Evolutionary conservation across 2,888 invertebrate species (phyloP).

Genomic region (Cheilosia soror): DNA sequence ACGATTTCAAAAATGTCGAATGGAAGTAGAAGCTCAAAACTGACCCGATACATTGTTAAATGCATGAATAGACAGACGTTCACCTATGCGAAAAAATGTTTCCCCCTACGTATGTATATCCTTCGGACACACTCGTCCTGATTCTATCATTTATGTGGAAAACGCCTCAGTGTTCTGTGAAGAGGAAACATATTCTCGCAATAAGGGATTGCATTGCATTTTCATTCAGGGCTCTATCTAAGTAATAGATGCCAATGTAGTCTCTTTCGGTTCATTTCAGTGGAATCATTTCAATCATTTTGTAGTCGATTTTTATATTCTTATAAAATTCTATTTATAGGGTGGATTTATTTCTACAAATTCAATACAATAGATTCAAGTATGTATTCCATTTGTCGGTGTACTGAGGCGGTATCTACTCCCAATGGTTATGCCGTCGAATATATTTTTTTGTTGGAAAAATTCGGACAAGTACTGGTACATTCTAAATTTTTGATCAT

Average conservation of each 20-base stretch:
- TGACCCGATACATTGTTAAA: conserved; percentile 35
- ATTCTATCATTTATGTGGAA: conserved; percentile 4
- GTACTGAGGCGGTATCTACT: not conserved
- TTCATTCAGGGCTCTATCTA: conserved; percentile 22
- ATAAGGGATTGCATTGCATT: conserved; percentile 58
- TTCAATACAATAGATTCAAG: not conserved
- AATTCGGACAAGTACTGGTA: too few species aligned
- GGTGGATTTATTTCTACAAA: conserved; percentile 1
- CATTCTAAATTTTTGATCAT: too few species aligned
- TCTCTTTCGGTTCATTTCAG: conserved; percentile 39
- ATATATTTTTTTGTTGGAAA: too few species aligned
- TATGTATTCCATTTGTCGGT: not conserved
- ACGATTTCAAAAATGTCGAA: not conserved
- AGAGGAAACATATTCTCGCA: conserved; percentile 44
- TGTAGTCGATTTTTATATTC: conserved; percentile 22
- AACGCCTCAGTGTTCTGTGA: conserved; percentile 8
- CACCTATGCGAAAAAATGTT: conserved; percentile 6
- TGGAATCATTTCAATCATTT: conserved; percentile 26
- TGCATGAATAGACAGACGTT: conserved; percentile 42
- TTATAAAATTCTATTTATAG: conserved; percentile 2
- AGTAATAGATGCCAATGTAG: not conserved
- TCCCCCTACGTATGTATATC: not conserved
- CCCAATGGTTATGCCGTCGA: too few species aligned
- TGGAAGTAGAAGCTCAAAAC: conserved; percentile 13
- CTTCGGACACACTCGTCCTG: conserved; percentile 3